Percentiles rank a stretch among this genome's conserved stretches.
Conservation (phyloP, 2,888 invertebrate genomes). For the Dysmachus trigonus region DNA sequence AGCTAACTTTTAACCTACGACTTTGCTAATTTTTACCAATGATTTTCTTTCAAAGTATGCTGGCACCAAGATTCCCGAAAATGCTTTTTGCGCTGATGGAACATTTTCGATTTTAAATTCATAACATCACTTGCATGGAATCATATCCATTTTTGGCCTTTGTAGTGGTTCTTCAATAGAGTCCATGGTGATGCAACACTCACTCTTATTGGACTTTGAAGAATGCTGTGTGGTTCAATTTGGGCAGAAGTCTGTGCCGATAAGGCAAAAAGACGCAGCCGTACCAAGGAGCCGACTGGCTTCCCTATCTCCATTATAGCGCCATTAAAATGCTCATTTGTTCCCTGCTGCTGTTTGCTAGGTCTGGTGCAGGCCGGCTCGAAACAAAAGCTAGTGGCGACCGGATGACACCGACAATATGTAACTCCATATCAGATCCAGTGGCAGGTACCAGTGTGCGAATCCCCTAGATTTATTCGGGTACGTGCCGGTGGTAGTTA, state of each 20-base stretch:
- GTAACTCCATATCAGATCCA: slow-evolving; percentile 18
- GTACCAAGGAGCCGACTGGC: not conserved
- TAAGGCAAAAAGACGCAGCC: not conserved
- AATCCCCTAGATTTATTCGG: not conserved
- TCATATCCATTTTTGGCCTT: not conserved
- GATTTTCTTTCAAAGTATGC: no score
- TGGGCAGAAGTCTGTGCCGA: not conserved
- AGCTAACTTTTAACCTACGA: no score
- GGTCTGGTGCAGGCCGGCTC: not conserved
- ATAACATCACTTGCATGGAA: not conserved
- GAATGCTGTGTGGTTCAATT: not conserved
- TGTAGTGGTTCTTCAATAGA: not conserved
- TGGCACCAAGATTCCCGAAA: no score
- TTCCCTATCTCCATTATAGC: not conserved
- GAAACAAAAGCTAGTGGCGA: not conserved
- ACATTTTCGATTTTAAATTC: no score
- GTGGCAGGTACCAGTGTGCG: slow-evolving; percentile 22
- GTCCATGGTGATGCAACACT: not conserved
- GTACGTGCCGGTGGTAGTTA: not conserved
- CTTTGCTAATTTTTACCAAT: no score
- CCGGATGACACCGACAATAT: slow-evolving; percentile 27
- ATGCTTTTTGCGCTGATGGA: no score
- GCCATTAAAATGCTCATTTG: slow-evolving; percentile 12
- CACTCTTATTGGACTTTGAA: not conserved
- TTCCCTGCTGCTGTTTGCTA: not conserved